Base-by-base conservation (phyloP, 2,888 invertebrate species). In the Chrysolina oricalcia region DNA sequence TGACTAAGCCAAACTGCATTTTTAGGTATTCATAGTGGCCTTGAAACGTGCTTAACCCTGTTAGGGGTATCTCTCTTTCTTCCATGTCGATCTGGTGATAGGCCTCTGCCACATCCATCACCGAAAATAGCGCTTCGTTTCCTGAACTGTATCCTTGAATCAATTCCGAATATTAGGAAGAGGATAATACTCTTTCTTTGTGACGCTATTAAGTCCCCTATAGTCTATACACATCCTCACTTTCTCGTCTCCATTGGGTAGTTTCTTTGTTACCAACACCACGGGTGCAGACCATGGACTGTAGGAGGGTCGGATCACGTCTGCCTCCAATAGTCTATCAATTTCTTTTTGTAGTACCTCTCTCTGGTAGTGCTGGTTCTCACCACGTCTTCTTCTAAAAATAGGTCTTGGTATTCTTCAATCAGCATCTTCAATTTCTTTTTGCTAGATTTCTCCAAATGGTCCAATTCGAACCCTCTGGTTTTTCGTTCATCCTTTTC, bases 21-120 rank as follows among this genome's bases (percentile, higher is more conserved):
- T 76, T 78, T 3, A 46, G 21, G 43, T 77, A 80, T n/a, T 80
- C 75, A 48, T 68, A 80, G 41, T 77, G 80, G 15, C 72, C 72
- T 27, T n/a, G n/a, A n/a, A n/a, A n/a, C 64, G 77, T 76, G 23
- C 72, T 74, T 50, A 78, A 76, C 15, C 73, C 78, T 8, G 75
- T 76, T 0, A 68, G 17, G 21, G 70, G 69, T 23, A 75, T 72
- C 15, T 73, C 71, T 9, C 75, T 59, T 48, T 72, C 71, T 11
- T 74, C 66, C 74, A 74, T 76, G 35, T 76, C 72, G 13, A 74
- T 68, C 70, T 73, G 72, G 17, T 72, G 75, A 35, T 75, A 77
- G 0, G 75, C 73, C 53, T 75, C 75, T 23, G 69, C 67, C 11
- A 76, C 74, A 69, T 74, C 69, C 27, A 76, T 76, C 15, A 74